These are phyloP conservation scores for Callyntrura guangdongensis DNA, from an alignment of 2,888 invertebrate species.

Conservation along the genomic window DNA sequence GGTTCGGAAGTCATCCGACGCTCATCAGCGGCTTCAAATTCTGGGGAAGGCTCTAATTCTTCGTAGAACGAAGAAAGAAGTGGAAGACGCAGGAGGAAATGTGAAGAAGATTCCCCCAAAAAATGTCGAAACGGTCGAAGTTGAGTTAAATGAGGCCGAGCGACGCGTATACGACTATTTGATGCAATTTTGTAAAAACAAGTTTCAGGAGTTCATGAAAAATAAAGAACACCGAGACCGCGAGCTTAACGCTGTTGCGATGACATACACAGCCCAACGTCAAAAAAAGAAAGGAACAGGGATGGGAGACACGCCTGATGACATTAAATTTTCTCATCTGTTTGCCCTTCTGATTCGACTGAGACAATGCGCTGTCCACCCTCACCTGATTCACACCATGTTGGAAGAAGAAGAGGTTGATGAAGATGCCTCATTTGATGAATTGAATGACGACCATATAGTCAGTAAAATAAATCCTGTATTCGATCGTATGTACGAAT, in stretches of 20 bases:
- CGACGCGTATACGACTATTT: conserved; percentile 92
- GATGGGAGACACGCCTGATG: conserved; percentile 82
- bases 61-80: conserved; percentile 94
- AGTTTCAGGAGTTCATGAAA: conserved; percentile 79
- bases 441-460: conserved; percentile 63
- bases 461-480: conserved; percentile 80
- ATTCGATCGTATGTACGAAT: conserved; percentile 76
- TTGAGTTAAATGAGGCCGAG: conserved; percentile 90
- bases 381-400: conserved; percentile 91
- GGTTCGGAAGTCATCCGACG: conserved; percentile 88
- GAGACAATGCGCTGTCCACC: conserved; percentile 96
- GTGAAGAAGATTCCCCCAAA: conserved; percentile 89
- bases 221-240: conserved; percentile 57
- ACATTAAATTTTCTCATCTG: conserved; percentile 88
- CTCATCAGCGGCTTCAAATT: conserved; percentile 91
- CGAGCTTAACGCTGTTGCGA: conserved; percentile 77
- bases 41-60: conserved; percentile 94
- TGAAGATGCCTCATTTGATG: conserved; percentile 86
- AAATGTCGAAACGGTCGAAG: conserved; percentile 87
- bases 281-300: background rate
- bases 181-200: conserved; percentile 86
- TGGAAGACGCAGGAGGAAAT: conserved; percentile 87
- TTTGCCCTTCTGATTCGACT: conserved; percentile 93
- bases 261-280: conserved; percentile 52
- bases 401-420: conserved; percentile 87